phyloP scores from a whole-genome alignment of 2,113 vertebrate species.

The human (Homo sapiens) region DNA sequence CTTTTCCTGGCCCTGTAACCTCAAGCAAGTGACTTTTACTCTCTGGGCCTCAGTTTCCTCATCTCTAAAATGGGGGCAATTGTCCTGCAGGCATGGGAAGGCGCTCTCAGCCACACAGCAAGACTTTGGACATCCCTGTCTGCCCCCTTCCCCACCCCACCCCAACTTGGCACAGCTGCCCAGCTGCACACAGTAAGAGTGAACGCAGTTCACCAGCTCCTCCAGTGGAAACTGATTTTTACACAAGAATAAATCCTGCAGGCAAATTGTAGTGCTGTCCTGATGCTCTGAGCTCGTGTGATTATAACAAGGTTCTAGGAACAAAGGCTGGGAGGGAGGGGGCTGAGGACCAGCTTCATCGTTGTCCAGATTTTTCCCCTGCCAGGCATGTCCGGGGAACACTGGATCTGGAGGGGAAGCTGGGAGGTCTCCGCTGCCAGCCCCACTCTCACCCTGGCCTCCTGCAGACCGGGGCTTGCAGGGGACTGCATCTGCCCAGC shows the following conservation, averaged over 20 bases:
- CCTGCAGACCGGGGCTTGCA: not conserved
- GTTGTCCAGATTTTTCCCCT: not conserved
- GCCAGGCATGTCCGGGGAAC: fast-evolving
- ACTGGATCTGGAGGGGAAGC: not conserved
- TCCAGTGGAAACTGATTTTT: slow-evolving; percentile 34
- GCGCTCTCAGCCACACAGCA: not conserved
- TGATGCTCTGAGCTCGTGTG: not conserved
- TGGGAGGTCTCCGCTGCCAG: not conserved
- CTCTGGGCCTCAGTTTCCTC: slow-evolving; percentile 26
- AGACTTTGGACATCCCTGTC: not conserved
- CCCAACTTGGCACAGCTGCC: not conserved
- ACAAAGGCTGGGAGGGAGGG: not conserved
- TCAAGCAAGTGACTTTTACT: not conserved
- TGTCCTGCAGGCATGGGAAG: not conserved
- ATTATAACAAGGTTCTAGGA: slow-evolving; percentile 44
- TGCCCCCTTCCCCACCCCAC: fast-evolving
- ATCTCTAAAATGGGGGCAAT: not conserved
- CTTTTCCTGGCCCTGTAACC: not conserved
- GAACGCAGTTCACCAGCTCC: not conserved
- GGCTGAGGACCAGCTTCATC: not conserved
- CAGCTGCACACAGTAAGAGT: not conserved
- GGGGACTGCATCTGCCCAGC: not conserved
- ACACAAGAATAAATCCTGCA: slow-evolving; percentile 41
- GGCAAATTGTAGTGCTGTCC: slow-evolving; percentile 60
- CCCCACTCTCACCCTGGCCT: not conserved